These are phyloP conservation scores for Leptodactylus fuscus DNA, from an alignment of 2,113 vertebrate species.

Conservation along the genomic window DNA sequence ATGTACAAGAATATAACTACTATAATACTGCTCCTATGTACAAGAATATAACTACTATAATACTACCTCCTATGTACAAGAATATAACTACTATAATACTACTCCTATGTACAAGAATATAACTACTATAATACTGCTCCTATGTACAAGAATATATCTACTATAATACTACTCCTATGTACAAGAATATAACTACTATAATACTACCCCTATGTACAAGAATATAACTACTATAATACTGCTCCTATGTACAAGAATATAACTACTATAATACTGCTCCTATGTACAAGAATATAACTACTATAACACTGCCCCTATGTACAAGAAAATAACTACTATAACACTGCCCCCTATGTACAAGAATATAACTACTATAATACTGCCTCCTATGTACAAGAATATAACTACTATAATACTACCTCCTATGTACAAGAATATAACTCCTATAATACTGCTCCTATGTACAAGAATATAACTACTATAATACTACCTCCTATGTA, in stretches of 20 bases:
- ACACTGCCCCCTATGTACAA: background rate
- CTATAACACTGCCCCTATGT: slow-evolving; percentile 4
- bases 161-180: background rate
- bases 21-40: background rate
- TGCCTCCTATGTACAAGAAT: background rate
- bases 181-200: slow-evolving; percentile 12
- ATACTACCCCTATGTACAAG: background rate
- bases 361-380: background rate
- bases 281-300: slow-evolving; percentile 1
- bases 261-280: background rate
- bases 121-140: background rate
- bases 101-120: slow-evolving; percentile 5
- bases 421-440: slow-evolving; percentile 1
- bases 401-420: slow-evolving; percentile 5
- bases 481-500: background rate
- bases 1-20: background rate
- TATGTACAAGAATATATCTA: background rate
- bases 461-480: background rate
- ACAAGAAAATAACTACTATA: background rate
- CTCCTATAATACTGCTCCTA: background rate
- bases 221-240: slow-evolving; percentile 10
- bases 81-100: slow-evolving; percentile 2
- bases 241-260: background rate
- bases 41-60: slow-evolving; percentile 9
- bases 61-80: slow-evolving; percentile 11